phyloP scores from a whole-genome alignment of 2,113 vertebrate genomes.

The Leptobrachium ailaonicum region DNA sequence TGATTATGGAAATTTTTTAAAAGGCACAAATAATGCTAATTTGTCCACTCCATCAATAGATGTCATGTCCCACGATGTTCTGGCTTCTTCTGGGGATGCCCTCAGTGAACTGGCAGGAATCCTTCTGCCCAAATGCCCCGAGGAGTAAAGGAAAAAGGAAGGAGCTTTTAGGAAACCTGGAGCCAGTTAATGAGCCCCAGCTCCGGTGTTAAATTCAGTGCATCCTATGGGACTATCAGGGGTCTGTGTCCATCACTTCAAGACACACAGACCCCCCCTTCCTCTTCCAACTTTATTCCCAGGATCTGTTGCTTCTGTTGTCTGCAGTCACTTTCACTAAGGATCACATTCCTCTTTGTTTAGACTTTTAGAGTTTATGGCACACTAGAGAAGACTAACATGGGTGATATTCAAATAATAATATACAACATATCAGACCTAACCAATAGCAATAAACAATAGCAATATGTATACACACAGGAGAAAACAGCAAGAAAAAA shows the following conservation, averaged over 20 bases:
- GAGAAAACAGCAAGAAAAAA: too few species aligned
- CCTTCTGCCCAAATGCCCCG: slow-evolving; percentile 44
- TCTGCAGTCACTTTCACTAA: slow-evolving; percentile 23
- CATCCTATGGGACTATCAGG: slow-evolving; percentile 48
- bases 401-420: neutral
- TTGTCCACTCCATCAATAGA: slow-evolving; percentile 5
- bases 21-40: neutral
- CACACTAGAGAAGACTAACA: neutral
- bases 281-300: neutral
- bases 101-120: slow-evolving; percentile 44
- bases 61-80: slow-evolving; percentile 35
- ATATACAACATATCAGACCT: neutral
- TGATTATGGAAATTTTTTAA: neutral
- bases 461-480: too few species aligned
- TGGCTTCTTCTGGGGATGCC: slow-evolving; percentile 30
- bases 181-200: slow-evolving; percentile 50
- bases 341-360: slow-evolving; percentile 9
- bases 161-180: slow-evolving; percentile 47
- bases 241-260: slow-evolving; percentile 45
- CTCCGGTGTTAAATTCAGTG: slow-evolving; percentile 49
- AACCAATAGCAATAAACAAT: too few species aligned
- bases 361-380: neutral
- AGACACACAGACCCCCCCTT: slow-evolving; percentile 26
- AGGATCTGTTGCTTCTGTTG: slow-evolving; percentile 23
- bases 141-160: slow-evolving; percentile 45